These are phyloP conservation scores for Ganaspis sp. DNA, from an alignment of 1,140 invertebrate species.

Conservation along the genomic window DNA sequence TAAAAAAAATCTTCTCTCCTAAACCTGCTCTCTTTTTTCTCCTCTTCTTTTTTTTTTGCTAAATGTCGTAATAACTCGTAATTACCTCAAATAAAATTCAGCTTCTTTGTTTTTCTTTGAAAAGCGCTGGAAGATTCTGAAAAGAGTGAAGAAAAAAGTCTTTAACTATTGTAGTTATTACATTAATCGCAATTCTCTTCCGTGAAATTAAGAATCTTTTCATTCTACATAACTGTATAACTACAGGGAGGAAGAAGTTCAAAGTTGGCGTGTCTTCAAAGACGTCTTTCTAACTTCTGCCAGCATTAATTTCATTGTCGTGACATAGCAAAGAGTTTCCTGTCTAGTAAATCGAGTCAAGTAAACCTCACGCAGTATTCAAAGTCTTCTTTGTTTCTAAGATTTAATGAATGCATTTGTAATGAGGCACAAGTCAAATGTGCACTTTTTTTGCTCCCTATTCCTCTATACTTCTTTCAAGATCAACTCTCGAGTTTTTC, in stretches of 20 bases:
- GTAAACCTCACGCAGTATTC: slow-evolving; percentile 2
- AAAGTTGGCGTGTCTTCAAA: slow-evolving; percentile 23
- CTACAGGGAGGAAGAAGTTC: background rate
- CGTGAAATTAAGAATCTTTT: slow-evolving; percentile 17
- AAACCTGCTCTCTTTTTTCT: too few relatives aligned
- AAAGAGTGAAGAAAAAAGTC: background rate
- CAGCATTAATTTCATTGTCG: slow-evolving; percentile 2
- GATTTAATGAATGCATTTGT: background rate
- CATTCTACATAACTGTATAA: slow-evolving; percentile 14
- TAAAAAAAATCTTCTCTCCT: too few relatives aligned
- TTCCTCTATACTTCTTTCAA: background rate
- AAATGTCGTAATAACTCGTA: too few relatives aligned
- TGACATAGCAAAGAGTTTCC: slow-evolving; percentile 9
- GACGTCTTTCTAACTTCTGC: slow-evolving; percentile 6
- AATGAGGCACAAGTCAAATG: background rate
- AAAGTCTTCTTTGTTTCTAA: background rate
- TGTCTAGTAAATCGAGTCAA: background rate
- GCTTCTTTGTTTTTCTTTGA: background rate
- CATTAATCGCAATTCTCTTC: slow-evolving; percentile 11
- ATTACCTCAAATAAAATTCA: too few relatives aligned
- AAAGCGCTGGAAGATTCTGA: background rate
- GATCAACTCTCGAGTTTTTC: too few relatives aligned
- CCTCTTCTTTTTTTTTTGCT: too few relatives aligned
- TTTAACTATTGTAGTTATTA: background rate
- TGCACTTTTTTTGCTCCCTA: background rate